Evolutionary conservation across 64 coral and sea anemone species (phyloP), one percentile per base, ranked within the genome.

Genomic region (Orbicella faveolata): DNA sequence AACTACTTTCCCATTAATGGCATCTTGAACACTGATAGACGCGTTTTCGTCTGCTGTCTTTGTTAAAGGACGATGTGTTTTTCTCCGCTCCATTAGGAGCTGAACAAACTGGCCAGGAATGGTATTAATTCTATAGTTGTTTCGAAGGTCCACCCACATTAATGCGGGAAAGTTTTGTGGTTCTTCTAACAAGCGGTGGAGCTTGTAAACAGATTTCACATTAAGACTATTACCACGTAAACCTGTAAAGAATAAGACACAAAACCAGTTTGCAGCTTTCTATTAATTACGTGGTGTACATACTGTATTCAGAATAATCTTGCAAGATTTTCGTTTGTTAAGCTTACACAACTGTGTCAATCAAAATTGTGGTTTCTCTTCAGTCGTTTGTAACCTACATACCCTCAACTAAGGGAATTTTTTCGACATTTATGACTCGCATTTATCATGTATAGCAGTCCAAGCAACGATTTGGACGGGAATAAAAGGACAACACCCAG

Each of bases 91-190:
- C 82, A 70, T 83, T 8, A 91, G 35, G 34, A 84, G 89, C 19
- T 73, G 20, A 36, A 91, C 82, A 12, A 91, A n/a, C 6, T 83
- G 79, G n/a, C 82, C 73, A 41, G 89, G 72, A 83, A 91, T 75
- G 33, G 79, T 84, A 61, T 34, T 91, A 33, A 91, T 91, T 63
- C 73, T 75, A 51, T 77, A 66, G 57, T 91, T 91, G 67, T 91
- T 91, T 77, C 79, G 79, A 6, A 91, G 68, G n/a, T 91, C 89
- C 63, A 83, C 81, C 89, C 89, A 91, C 34, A 81, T 23, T 13
- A 91, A 63, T 14, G 39, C 3, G 18, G 89, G 89, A n/a, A 84
- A 84, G 52, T 77, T 66, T 17, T 85, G 9, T 17, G 69, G 11
- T n/a, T 84, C 52, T 85, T 77, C 37, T 57, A 91, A 75, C 41